phyloP scores from a whole-genome alignment of 2,888 invertebrate species.

The Ichneumoninae sp. region DNA sequence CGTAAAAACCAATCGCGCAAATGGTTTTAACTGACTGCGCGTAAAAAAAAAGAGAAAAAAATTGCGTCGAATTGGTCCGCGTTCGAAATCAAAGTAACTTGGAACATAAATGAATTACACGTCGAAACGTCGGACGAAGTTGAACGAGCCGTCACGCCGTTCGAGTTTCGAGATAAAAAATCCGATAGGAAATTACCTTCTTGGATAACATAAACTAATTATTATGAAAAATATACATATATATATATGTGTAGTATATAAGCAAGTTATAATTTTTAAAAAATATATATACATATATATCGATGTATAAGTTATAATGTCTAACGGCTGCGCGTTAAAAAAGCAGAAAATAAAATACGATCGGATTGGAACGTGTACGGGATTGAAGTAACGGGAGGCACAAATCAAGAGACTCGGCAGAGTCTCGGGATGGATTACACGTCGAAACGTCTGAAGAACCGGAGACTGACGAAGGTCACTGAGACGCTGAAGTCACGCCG shows the following conservation, averaged over 20 bases:
- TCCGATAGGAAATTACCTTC: not conserved
- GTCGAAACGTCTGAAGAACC: not conserved
- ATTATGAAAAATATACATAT: not conserved
- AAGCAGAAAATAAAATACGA: constrained; percentile 12
- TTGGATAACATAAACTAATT: not conserved
- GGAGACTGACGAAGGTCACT: not conserved
- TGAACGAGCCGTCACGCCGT: not conserved
- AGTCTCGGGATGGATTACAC: not conserved
- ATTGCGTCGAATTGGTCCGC: not conserved
- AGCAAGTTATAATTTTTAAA: too few relatives aligned
- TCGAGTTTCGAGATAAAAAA: not conserved
- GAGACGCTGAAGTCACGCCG: constrained; percentile 4
- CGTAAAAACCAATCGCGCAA: constrained; percentile 20
- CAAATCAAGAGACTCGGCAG: not conserved
- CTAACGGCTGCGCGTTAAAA: not conserved
- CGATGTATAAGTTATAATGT: too few relatives aligned
- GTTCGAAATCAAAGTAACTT: constrained; percentile 46
- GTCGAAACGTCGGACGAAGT: not conserved
- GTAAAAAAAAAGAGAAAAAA: constrained; percentile 23
- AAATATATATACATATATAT: too few relatives aligned
- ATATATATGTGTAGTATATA: too few relatives aligned
- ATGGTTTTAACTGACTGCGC: not conserved
- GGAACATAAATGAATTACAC: constrained; percentile 14
- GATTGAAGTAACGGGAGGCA: constrained; percentile 49
- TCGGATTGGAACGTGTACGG: constrained; percentile 7